A percentile compares a stretch with the other conserved stretches of the same genome.
phyloP scores from a whole-genome alignment of 1,140 invertebrate genomes.

The Apis mellifera region Amel_HAv3.1 CM009943.2:9106001-9106500 shows the following conservation, averaged over 20 bases:
- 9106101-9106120: no score
- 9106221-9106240: background rate
- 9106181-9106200: background rate
- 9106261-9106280: background rate
- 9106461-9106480: conserved; percentile 21
- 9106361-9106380: background rate
- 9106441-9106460: conserved; percentile 47
- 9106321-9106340: background rate
- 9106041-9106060: no score
- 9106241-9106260: background rate
- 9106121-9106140: no score
- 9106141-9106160: no score
- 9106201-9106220: background rate
- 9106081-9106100: no score
- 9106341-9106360: background rate
- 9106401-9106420: background rate
- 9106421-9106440: background rate
- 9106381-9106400: background rate
- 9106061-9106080: no score
- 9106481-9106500: conserved; percentile 12
- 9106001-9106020: no score
- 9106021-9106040: no score
- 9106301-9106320: background rate
- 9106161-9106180: no score
- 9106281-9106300: background rate